Evolutionary conservation across 2,113 vertebrate species (phyloP), one percentile per base, ranked within the genome.

Genomic region (Lathamus discolor): DNA sequence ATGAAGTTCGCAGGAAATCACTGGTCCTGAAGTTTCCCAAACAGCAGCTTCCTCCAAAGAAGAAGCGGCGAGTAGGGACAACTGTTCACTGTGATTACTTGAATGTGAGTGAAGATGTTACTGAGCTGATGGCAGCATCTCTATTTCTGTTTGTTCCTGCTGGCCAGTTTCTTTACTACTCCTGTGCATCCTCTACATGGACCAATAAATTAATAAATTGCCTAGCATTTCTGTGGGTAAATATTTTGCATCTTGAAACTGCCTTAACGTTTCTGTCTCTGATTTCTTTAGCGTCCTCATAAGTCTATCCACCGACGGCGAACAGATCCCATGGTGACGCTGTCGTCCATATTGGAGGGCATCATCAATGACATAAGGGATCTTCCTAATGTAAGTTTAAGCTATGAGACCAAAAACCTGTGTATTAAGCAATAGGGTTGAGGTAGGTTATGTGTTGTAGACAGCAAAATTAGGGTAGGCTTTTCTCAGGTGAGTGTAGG

Each of bases 361-460:
- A 98, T 99, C 93, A 99, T 99, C 95, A 99, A 99, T 61, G 99
- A 99, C 87, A 99, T 99, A 98, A 98, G 99, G 86, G 99, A 99
- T 92, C 98, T 99, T 92, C 98, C 99, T 43, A 99, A 99, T 88
- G 99, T 99, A 97, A 98, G 99, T 96, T 95, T 31, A 78, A 92
- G 29, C 64, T 85, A 3, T 62, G 62, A 66, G 51, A 68, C 37
- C 9, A 75, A 75, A 93, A 90, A 10, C 29, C 25, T 39, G 3
- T 14, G 19, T 59, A 43, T 69, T 51, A 44, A 61, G 48, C 74
- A 52, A 17, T 35, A 17, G 2, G 6, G 37, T 44, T 69, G n/a
- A 74, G 73, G 41, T 43, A 75, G 39, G 16, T 67, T 55, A 6
- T 68, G 20, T 69, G 35, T 80, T 55, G 46, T 27, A 73, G 59